Base-by-base conservation (phyloP, 1,140 invertebrate species). In the Araneus ventricosus region DNA sequence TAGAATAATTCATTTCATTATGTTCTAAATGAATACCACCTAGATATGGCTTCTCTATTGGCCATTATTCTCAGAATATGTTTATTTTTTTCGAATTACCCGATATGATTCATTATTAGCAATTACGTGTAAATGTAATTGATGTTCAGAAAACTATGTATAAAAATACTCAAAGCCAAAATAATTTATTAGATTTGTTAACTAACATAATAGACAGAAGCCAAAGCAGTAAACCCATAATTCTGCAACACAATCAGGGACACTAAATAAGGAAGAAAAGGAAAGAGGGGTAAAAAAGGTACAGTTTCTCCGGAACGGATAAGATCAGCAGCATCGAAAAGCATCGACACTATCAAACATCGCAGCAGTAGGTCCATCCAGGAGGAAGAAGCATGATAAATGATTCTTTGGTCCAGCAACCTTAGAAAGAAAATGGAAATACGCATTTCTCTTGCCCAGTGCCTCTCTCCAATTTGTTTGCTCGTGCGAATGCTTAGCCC, bases 361-460 rank as follows among this genome's bases (percentile, higher is more conserved):
- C 67, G 4, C 67, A 75, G 67, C 67, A 34, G 67, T 37, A 20
- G 67, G 67, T 75, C 67, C 30, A 20, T 34, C 75, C 27, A 59
- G 5, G 30, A 86, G 52, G 52, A 86, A 34, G 20, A 86, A 86
- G 59, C 30, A 24, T 86, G 84, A 86, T 57, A 86, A 86, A 86
- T 86, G 84, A 59, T 61, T 57, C 84, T 86, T n/a, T 57, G 84
- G 84, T 86, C 52, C 27, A 57, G 52, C 30, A 86, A 86, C 45
- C 52, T 17, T 30, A 30, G 30, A 30, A 86, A 61, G n/a, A 86
- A 59, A 57, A 59, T 17, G 84, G 80, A 52, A 84, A 84, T 84
- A 27, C 39, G 80, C 39, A 37, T 39, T 85, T 85, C 45, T 85
- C 39, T 52, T 84, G 45, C 45, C 45, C 45, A 20, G 22, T 37